phyloP scores from a whole-genome alignment of 1,140 invertebrate genomes.

The Drosophila nasuta region DNA sequence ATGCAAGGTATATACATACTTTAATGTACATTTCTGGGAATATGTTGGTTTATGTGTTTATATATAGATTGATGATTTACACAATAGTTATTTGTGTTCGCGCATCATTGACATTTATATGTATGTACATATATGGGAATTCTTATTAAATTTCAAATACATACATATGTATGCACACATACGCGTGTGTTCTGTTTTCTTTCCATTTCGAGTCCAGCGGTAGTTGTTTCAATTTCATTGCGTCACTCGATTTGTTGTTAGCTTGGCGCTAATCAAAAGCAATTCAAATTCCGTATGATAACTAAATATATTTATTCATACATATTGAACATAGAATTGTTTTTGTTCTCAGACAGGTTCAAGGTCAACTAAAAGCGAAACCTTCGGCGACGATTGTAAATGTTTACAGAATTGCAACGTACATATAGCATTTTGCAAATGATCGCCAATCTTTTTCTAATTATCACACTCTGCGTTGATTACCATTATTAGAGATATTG shows the following conservation, averaged over 20 bases:
- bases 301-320: constrained; percentile 6
- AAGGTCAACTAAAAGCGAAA: constrained; percentile 51
- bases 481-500: constrained; percentile 21
- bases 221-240: constrained; percentile 45
- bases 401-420: constrained; percentile 18
- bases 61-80: background rate
- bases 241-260: constrained; percentile 39
- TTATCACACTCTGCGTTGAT: constrained; percentile 15
- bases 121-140: background rate
- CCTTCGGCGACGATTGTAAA: background rate
- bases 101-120: constrained; percentile 24
- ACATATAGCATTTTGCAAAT: constrained; percentile 8
- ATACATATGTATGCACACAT: background rate
- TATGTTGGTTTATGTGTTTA: background rate
- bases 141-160: background rate
- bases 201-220: constrained; percentile 10
- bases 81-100: background rate
- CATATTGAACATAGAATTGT: background rate
- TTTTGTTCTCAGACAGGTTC: constrained; percentile 52
- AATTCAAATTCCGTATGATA: constrained; percentile 41
- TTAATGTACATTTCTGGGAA: no score
- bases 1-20: no score
- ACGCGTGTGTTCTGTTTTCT: background rate
- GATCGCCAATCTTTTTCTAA: constrained; percentile 27
- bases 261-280: constrained; percentile 19